Percentiles rank a stretch among this genome's conserved stretches.
phyloP scores from a whole-genome alignment of 1,140 invertebrate species.

The Phortica variegata region DNA sequence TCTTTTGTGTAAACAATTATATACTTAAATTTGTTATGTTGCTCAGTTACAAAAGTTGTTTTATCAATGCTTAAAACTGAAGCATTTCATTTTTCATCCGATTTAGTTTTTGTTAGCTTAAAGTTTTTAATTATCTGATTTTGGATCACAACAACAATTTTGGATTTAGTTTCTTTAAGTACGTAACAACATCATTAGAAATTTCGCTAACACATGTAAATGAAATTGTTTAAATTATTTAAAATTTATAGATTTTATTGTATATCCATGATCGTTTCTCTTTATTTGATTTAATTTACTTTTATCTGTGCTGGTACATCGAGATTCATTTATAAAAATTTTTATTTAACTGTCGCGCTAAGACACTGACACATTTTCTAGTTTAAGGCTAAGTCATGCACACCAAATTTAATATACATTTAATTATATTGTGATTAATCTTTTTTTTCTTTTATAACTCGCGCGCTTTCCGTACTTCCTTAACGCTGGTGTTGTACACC shows the following conservation, averaged over 20 bases:
- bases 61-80: no score
- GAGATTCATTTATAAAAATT: conserved; percentile 11
- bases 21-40: no score
- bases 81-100: no score
- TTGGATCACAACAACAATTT: conserved; percentile 50
- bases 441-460: conserved; percentile 1
- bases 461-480: no score
- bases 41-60: no score
- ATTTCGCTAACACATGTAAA: conserved; percentile 14
- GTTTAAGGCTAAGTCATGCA: conserved; percentile 13
- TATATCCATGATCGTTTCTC: conserved; percentile 36
- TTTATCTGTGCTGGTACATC: conserved; percentile 15
- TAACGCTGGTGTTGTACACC: conserved; percentile 47
- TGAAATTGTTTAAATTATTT: conserved; percentile 3
- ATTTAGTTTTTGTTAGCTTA: no score
- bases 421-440: no score
- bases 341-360: conserved; percentile 5
- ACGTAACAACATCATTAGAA: no score
- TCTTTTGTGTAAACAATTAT: no score
- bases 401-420: no score
- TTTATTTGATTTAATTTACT: conserved; percentile 10
- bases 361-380: no score
- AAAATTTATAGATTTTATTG: conserved; percentile 48
- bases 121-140: no score
- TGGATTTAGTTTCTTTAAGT: conserved; percentile 35